Base-by-base conservation (phyloP, 2,113 vertebrate species). In the Phylloscopus trochiloides region DNA sequence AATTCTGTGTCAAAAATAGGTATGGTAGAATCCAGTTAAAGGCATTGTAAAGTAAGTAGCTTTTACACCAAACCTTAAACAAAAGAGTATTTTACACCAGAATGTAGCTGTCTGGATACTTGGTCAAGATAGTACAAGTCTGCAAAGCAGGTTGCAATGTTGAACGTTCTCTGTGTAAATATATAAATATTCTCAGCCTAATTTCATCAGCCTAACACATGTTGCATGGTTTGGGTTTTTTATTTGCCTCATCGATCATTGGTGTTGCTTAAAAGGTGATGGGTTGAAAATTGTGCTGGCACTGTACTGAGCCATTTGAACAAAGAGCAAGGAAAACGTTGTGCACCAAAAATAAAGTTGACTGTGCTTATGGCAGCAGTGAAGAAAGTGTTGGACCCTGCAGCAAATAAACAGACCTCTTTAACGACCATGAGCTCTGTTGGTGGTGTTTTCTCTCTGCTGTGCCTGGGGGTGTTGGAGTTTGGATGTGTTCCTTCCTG, bases 381-480 rank as follows among this genome's bases (percentile, higher is more conserved):
- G 62, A 65, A 86, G 91, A 67, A 90, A 77, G 52, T 22, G 58
- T 92, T 75, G 92, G 92, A 90, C 86, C 80, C 88, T 93, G 94
- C 93, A 91, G 88, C 95, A 87, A 97, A 94, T 96, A 96, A 97
- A 96, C 72, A 91, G 94, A 96, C 93, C 92, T 97, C 95, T 96
- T 62, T 51, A 92, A 85, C 0, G 5, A 93, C 79, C 29, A 2
- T 52, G 8, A 57, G 7, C 59, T 79, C 42, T 83, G 16, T 63
- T 84, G 36, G 36, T 67, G 21, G 70, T 85, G 58, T 89, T 87
- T 96, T 74, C 34, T 92, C 52, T 83, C 29, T 51, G 0, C 29
- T 17, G 26, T 77, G 55, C 51, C 51, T 42, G 7, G 13, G 32
- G 63, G 17, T 55, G 52, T 10, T 68, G 28, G 57, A 67, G 57